phyloP scores from a whole-genome alignment of 2,888 invertebrate species.

The Zygothrica quintamaculata region DNA sequence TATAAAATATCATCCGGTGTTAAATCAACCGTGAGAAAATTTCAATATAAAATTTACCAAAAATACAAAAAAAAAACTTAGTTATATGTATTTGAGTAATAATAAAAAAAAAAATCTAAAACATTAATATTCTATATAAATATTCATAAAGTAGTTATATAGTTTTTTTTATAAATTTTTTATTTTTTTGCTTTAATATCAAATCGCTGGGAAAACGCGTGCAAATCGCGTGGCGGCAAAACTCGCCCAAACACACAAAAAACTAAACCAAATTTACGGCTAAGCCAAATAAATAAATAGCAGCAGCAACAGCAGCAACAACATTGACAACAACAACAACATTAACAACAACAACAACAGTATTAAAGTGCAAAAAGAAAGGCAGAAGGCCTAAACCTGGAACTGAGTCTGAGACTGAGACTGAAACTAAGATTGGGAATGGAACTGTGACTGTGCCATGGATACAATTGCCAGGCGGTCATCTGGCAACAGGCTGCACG shows the following conservation, averaged over 20 bases:
- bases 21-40: constrained; percentile 77
- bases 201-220: constrained; percentile 15
- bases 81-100: constrained; percentile 24
- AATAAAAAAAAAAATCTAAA: background rate
- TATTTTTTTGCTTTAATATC: too few species aligned
- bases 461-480: constrained; percentile 28
- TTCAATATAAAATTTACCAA: constrained; percentile 41
- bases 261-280: constrained; percentile 29
- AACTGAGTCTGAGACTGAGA: constrained; percentile 5
- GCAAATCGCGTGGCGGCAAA: constrained; percentile 14
- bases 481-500: constrained; percentile 29
- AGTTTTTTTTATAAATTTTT: too few species aligned
- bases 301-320: constrained; percentile 15
- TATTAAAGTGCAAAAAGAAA: constrained; percentile 23
- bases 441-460: constrained; percentile 1
- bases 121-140: constrained; percentile 8
- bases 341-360: background rate
- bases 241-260: constrained; percentile 17
- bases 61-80: too few species aligned
- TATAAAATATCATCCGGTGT: constrained; percentile 76
- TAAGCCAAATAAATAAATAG: constrained; percentile 50
- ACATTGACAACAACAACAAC: background rate
- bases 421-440: background rate
- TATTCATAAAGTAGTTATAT: constrained; percentile 3
- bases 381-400: constrained; percentile 20